phyloP scores from a whole-genome alignment of 2,113 vertebrate genomes.

The Prolemur simus region DNA sequence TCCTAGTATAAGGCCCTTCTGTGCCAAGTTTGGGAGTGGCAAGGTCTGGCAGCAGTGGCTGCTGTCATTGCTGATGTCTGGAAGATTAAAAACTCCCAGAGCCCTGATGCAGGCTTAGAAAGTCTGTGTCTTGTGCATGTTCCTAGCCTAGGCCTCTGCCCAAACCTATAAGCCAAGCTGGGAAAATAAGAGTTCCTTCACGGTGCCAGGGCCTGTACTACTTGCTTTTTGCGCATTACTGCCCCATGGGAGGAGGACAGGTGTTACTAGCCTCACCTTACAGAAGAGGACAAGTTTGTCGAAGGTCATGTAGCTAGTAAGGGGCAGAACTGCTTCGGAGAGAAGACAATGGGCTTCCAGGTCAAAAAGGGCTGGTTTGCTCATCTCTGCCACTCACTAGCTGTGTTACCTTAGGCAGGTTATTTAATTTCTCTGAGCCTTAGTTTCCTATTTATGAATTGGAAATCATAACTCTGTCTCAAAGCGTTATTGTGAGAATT shows the following conservation, averaged over 20 bases:
- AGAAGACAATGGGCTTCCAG: not conserved
- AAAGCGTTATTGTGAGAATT: not conserved
- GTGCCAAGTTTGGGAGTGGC: not conserved
- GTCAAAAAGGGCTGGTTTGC: not conserved
- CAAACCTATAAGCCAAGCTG: not conserved
- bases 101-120: not conserved
- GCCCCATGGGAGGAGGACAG: not conserved
- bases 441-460: not conserved
- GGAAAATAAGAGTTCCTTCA: not conserved
- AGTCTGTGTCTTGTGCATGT: not conserved
- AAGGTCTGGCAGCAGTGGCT: not conserved
- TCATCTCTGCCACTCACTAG: not conserved
- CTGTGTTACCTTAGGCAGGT: not conserved
- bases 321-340: too few species aligned
- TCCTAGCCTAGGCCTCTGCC: too few species aligned
- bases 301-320: not conserved
- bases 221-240: too few species aligned
- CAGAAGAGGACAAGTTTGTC: not conserved
- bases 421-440: not conserved
- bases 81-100: not conserved
- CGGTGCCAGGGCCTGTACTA: not conserved
- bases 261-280: not conserved
- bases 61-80: not conserved
- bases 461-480: not conserved
- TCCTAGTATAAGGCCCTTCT: not conserved